These are phyloP conservation scores for Agriopis leucophaearia DNA, from an alignment of 2,888 invertebrate genomes.

Conservation along the genomic window DNA sequence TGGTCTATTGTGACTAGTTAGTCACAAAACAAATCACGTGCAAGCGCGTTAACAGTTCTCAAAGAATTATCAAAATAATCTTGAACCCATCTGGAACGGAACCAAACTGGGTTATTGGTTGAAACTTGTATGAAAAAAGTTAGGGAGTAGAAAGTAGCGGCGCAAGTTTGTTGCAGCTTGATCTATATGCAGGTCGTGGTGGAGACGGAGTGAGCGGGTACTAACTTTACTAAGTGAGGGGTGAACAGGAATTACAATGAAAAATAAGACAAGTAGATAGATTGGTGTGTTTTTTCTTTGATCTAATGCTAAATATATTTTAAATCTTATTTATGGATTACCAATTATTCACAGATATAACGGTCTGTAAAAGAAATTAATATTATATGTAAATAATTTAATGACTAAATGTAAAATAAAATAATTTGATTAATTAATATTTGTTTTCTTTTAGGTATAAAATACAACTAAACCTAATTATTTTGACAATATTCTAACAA, in stretches of 20 bases:
- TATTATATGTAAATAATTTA: no score
- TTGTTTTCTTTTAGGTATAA: no score
- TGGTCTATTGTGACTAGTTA: no score
- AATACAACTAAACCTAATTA: no score
- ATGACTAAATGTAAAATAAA: no score
- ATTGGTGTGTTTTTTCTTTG: not conserved
- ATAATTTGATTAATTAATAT: no score
- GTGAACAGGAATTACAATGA: constrained; percentile 10
- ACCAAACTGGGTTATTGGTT: constrained; percentile 25
- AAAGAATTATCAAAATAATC: not conserved
- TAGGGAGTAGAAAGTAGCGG: constrained; percentile 18
- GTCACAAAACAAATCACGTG: not conserved
- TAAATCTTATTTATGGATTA: no score
- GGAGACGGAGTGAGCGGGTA: not conserved
- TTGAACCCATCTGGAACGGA: not conserved
- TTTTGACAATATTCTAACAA: no score
- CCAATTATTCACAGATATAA: no score
- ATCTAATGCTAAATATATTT: no score
- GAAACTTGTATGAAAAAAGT: constrained; percentile 42
- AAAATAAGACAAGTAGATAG: not conserved
- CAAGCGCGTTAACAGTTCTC: not conserved
- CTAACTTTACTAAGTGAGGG: constrained; percentile 12
- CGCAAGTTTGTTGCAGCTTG: constrained; percentile 26
- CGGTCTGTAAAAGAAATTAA: no score
- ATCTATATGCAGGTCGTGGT: constrained; percentile 27